A percentile compares a stretch with the other conserved stretches of the same genome.
phyloP scores from a whole-genome alignment of 2,888 invertebrate species.

The Philaethria dido region DNA sequence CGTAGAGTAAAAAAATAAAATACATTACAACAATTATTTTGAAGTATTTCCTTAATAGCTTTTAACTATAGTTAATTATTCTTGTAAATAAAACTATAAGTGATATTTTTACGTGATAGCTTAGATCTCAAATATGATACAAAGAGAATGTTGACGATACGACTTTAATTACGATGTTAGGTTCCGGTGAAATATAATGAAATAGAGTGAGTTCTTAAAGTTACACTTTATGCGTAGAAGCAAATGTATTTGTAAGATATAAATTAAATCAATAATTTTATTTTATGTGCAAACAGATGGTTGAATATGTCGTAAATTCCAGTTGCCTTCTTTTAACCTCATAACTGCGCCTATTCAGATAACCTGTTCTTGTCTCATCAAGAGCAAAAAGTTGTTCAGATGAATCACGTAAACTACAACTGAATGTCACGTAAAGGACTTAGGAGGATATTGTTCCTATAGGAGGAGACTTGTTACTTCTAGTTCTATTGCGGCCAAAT shows the following conservation, averaged over 20 bases:
- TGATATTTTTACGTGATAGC: neutral
- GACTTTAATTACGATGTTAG: neutral
- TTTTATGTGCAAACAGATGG: neutral
- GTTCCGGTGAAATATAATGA: neutral
- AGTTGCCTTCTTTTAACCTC: neutral
- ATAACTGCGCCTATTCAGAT: constrained; percentile 1
- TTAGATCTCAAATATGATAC: neutral
- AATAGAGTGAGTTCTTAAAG: no score
- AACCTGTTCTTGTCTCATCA: constrained; percentile 13
- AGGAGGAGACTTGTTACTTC: no score
- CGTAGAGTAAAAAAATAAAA: no score
- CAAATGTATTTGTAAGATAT: no score
- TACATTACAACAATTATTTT: no score
- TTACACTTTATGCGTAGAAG: no score
- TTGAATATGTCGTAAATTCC: neutral
- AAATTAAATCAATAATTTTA: neutral
- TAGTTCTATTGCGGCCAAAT: no score
- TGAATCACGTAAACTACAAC: neutral
- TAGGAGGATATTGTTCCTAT: no score
- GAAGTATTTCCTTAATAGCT: no score
- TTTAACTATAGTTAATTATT: no score
- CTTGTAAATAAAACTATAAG: neutral
- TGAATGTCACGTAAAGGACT: neutral
- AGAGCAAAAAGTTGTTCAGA: constrained; percentile 11
- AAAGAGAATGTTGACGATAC: neutral